Percentiles rank a stretch among this genome's conserved stretches.
These are phyloP conservation scores for Hypsopygia costalis DNA, from an alignment of 2,888 invertebrate genomes.

Conservation along the genomic window DNA sequence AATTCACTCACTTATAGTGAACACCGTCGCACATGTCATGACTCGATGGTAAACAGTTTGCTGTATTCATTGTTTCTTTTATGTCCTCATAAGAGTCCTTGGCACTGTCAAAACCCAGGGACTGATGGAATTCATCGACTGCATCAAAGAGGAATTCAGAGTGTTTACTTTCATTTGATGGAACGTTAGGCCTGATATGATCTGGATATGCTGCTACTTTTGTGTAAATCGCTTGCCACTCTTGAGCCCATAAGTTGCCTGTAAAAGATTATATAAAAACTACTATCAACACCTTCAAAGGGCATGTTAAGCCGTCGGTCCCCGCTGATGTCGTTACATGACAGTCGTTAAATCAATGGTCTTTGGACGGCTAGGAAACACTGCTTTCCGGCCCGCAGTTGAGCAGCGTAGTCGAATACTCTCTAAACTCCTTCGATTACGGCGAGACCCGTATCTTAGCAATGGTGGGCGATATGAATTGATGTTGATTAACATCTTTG, in stretches of 20 bases:
- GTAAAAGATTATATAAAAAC: slow-evolving; percentile 23
- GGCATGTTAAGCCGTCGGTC: too few species aligned
- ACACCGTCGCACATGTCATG: slow-evolving; percentile 85
- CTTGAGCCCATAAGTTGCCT: slow-evolving; percentile 86
- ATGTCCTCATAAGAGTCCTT: slow-evolving; percentile 81
- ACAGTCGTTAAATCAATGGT: too few species aligned
- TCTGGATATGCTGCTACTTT: slow-evolving; percentile 73
- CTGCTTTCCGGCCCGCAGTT: too few species aligned
- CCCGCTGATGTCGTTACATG: too few species aligned
- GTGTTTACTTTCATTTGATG: slow-evolving; percentile 56
- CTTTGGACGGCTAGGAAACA: too few species aligned
- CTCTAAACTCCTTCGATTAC: too few species aligned
- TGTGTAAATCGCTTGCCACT: slow-evolving; percentile 76
- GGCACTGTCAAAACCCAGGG: slow-evolving; percentile 81
- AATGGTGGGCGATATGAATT: too few species aligned
- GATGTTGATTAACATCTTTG: too few species aligned
- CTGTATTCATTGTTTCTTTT: slow-evolving; percentile 77
- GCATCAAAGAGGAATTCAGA: slow-evolving; percentile 77
- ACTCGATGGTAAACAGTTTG: slow-evolving; percentile 84
- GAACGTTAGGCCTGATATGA: slow-evolving; percentile 73
- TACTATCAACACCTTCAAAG: background rate
- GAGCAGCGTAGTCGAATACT: too few species aligned
- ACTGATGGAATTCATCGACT: slow-evolving; percentile 82
- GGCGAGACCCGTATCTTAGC: too few species aligned
- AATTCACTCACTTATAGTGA: slow-evolving; percentile 84